Conservation (phyloP, 1,140 invertebrate species). For the Lasioglossum baleicum region DNA sequence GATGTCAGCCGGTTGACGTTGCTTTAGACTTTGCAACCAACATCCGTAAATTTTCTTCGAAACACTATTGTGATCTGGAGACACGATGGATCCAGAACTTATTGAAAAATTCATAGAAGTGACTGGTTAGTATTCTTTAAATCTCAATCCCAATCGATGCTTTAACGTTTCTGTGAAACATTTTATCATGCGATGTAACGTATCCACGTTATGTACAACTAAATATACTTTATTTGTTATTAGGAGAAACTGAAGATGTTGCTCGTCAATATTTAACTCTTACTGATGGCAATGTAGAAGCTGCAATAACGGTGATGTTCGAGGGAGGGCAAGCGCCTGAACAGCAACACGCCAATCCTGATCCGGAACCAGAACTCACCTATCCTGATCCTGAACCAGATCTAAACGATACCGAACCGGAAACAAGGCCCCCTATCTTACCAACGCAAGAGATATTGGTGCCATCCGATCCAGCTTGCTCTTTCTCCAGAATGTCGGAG, state of each 20-base stretch:
- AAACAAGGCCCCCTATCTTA: constrained; percentile 84
- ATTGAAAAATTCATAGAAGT: constrained; percentile 76
- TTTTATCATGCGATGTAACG: background rate
- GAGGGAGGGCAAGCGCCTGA: constrained; percentile 65
- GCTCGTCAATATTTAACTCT: constrained; percentile 73
- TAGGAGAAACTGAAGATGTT: constrained; percentile 70
- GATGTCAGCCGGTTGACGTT: constrained; percentile 1
- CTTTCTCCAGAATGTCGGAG: constrained; percentile 76
- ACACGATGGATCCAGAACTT: constrained; percentile 73
- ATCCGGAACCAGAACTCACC: constrained; percentile 67
- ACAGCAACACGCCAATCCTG: constrained; percentile 53
- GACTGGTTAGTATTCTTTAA: constrained; percentile 65
- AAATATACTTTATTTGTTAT: constrained; percentile 8
- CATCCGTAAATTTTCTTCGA: background rate
- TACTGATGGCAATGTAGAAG: constrained; percentile 76
- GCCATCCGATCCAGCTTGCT: constrained; percentile 74
- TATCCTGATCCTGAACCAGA: constrained; percentile 36
- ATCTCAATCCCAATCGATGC: background rate
- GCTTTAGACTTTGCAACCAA: background rate
- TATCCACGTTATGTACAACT: background rate
- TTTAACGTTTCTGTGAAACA: background rate
- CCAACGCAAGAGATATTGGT: constrained; percentile 82
- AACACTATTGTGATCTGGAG: background rate
- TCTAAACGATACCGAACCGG: constrained; percentile 62
- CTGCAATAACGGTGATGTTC: constrained; percentile 75